Evolutionary conservation across 1,140 invertebrate species (phyloP).

Genomic region (Limonius californicus): DNA sequence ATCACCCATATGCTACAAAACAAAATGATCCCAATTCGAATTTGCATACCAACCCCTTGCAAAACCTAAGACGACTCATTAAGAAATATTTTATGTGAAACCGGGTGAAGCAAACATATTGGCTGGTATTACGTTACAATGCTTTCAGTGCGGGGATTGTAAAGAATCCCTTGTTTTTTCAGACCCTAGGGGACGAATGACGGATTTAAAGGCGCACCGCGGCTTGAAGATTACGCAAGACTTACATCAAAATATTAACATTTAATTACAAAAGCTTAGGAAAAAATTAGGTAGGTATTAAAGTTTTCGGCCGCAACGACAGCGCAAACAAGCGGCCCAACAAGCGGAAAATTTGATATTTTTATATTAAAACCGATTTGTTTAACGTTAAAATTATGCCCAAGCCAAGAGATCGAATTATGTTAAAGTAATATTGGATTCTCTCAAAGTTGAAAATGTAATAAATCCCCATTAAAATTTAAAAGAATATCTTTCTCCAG

Average conservation of each 20-base stretch:
- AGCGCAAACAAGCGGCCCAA: too few relatives aligned
- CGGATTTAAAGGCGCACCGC: background rate
- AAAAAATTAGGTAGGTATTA: background rate
- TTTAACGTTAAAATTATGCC: too few relatives aligned
- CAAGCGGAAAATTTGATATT: too few relatives aligned
- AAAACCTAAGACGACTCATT: background rate
- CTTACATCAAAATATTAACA: conserved; percentile 13
- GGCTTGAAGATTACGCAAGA: background rate
- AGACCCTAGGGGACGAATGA: background rate
- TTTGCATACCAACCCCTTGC: too few relatives aligned
- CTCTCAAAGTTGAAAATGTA: background rate
- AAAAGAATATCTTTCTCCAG: conserved; percentile 10
- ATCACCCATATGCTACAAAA: too few relatives aligned
- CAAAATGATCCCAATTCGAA: too few relatives aligned
- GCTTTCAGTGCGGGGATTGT: background rate
- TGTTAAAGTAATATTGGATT: conserved; percentile 4
- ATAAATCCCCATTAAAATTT: conserved; percentile 13
- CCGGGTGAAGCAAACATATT: conserved; percentile 3
- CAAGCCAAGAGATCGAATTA: background rate
- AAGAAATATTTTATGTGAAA: conserved; percentile 6
- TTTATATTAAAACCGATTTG: too few relatives aligned
- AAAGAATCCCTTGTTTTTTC: conserved; percentile 1
- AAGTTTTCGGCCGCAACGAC: too few relatives aligned
- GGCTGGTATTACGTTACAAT: conserved; percentile 8
- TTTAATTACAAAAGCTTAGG: background rate